phyloP scores from a whole-genome alignment of 2,113 vertebrate species.

The Pachycephala philippinensis region DNA sequence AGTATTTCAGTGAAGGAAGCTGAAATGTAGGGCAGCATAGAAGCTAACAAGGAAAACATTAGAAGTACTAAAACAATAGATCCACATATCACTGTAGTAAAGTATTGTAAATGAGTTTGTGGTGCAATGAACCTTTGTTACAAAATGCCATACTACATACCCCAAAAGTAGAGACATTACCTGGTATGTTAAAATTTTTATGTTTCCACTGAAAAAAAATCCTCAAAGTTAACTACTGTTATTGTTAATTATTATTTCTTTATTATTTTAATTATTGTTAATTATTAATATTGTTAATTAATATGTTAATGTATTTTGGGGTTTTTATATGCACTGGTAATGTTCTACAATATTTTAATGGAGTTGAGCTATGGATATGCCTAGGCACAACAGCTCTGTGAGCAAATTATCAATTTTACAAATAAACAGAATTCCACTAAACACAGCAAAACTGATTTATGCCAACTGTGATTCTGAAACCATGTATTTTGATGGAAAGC shows the following conservation, averaged over 20 bases:
- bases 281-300: neutral
- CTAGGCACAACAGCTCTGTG: neutral
- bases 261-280: neutral
- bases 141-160: neutral
- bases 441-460: neutral
- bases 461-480: neutral
- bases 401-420: neutral
- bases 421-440: slow-evolving; percentile 8
- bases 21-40: neutral
- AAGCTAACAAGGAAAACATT: neutral
- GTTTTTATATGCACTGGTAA: neutral
- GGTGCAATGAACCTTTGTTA: neutral
- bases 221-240: neutral
- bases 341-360: neutral
- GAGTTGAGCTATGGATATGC: neutral
- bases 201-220: neutral
- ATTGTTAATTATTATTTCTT: neutral
- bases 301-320: neutral
- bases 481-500: neutral
- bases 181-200: neutral
- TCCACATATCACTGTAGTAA: neutral
- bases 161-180: neutral
- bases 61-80: neutral
- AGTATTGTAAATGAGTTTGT: neutral
- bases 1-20: neutral